A percentile compares a stretch with the other conserved stretches of the same genome.
Conservation (phyloP, 1,140 invertebrate genomes). For the Drosophila nebulosa region DNA sequence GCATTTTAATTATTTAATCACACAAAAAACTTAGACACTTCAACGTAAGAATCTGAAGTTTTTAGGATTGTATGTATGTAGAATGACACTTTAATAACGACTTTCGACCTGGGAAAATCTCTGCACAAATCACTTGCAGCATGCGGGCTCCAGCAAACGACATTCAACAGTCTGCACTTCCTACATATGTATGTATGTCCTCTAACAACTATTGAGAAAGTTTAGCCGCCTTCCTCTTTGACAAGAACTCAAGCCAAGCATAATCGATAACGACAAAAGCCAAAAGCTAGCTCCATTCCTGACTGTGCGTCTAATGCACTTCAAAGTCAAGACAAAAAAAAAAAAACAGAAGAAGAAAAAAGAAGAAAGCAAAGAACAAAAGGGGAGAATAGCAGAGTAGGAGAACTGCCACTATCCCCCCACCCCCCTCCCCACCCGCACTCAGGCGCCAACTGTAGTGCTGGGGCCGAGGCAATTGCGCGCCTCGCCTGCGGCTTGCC, state of each 20-base stretch:
- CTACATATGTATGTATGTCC: conserved; percentile 53
- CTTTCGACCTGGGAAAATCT: not conserved
- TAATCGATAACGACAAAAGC: conserved; percentile 59
- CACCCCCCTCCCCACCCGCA: not conserved
- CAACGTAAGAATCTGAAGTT: not conserved
- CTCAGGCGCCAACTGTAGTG: not conserved
- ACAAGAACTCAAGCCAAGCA: conserved; percentile 42
- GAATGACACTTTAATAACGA: not conserved
- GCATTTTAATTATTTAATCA: not conserved
- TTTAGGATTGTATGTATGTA: not conserved
- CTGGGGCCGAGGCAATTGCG: conserved; percentile 36
- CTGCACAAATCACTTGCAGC: conserved; percentile 32
- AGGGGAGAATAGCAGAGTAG: not conserved
- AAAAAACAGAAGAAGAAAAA: conserved; percentile 12
- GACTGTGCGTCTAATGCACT: conserved; percentile 37
- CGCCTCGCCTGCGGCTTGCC: conserved; percentile 47
- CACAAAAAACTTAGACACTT: not conserved
- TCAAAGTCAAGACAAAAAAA: conserved; percentile 20
- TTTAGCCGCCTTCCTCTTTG: conserved; percentile 33
- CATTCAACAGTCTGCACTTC: conserved; percentile 59
- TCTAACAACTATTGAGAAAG: conserved; percentile 55
- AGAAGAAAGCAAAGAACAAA: conserved; percentile 20
- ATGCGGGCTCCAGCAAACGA: conserved; percentile 23
- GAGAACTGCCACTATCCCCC: not conserved
- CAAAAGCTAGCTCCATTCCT: conserved; percentile 16